Conservation (phyloP, 2,797 vertebrate genomes). For the Amphiprion clarkii region DNA sequence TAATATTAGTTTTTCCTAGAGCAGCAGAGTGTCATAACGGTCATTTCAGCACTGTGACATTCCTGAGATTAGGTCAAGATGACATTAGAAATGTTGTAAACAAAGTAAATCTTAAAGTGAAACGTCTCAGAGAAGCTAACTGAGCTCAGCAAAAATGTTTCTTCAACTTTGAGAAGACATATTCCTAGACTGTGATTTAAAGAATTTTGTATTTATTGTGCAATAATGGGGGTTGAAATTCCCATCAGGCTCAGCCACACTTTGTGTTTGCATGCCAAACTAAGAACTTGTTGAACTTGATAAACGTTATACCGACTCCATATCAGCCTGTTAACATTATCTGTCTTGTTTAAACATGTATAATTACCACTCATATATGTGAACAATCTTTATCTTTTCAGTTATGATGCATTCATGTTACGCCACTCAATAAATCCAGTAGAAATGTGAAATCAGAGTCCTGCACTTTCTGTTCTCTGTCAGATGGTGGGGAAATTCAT, state of each 20-base stretch:
- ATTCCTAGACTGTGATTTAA: neutral
- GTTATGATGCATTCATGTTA: no score
- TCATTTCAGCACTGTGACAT: neutral
- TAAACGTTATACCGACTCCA: neutral
- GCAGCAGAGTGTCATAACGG: neutral
- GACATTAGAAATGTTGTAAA: neutral
- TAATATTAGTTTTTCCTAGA: neutral
- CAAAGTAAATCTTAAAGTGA: neutral
- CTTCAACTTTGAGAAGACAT: neutral
- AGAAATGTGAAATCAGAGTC: neutral
- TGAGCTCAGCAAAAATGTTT: neutral
- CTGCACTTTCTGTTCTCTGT: conserved; percentile 34
- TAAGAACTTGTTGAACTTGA: neutral
- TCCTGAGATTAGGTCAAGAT: neutral
- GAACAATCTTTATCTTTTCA: no score
- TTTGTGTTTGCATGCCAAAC: neutral
- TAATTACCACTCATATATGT: no score
- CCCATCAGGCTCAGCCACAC: neutral
- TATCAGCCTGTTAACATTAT: neutral
- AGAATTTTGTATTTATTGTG: neutral
- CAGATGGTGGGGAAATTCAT: conserved; percentile 2
- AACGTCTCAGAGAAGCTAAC: neutral
- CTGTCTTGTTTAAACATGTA: neutral
- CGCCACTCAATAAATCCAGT: no score
- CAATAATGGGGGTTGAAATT: neutral